Percentiles rank a stretch among this genome's conserved stretches.
Evolutionary conservation across 2,888 invertebrate species (phyloP).

Genomic region (Aromia moschata): DNA sequence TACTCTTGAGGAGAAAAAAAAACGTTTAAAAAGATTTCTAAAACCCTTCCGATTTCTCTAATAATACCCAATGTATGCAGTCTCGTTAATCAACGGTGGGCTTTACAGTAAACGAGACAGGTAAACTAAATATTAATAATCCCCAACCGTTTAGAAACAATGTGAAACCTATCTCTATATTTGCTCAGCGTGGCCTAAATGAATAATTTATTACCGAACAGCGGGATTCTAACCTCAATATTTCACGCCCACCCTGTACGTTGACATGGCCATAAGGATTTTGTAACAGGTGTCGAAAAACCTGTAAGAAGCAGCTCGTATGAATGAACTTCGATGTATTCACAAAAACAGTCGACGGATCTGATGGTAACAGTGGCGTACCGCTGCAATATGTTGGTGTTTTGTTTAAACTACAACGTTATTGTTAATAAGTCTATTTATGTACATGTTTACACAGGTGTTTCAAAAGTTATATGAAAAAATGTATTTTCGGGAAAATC

Average conservation of each 20-base stretch:
- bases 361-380: not conserved
- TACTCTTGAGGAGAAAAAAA: no score
- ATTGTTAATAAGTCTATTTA: no score
- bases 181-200: not conserved
- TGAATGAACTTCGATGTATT: conserved; percentile 6
- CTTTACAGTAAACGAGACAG: not conserved
- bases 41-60: no score
- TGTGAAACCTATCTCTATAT: not conserved
- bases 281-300: conserved; percentile 19
- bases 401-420: no score
- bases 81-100: no score
- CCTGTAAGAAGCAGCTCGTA: conserved; percentile 7
- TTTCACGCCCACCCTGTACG: conserved; percentile 14
- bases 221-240: not conserved
- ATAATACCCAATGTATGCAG: no score
- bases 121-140: not conserved
- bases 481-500: no score
- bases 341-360: not conserved
- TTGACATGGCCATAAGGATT: conserved; percentile 8
- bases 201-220: not conserved
- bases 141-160: conserved; percentile 1
- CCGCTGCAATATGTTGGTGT: no score
- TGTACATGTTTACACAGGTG: no score
- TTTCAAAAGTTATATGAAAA: no score
- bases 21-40: no score